Percentiles rank a stretch among this genome's conserved stretches.
Conservation (phyloP, 2,888 invertebrate genomes). For the Octonoba sinensis region DNA sequence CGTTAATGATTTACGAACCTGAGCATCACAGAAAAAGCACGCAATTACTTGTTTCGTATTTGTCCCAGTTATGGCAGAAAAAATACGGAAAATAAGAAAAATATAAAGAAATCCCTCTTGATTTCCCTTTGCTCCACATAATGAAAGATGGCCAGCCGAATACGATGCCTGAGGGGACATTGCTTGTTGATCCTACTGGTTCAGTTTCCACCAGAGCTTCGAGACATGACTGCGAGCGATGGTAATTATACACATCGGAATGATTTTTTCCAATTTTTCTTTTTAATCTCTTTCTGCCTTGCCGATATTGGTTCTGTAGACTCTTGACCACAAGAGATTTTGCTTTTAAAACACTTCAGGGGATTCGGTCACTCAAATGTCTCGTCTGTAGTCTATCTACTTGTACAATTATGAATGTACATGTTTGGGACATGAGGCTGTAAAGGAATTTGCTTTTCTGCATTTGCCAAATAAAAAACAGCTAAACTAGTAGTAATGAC, state of each 20-base stretch:
- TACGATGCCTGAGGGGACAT: conserved; percentile 23
- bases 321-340: too few species aligned
- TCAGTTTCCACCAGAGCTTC: conserved; percentile 38
- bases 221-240: conserved; percentile 39
- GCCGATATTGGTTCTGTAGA: too few species aligned
- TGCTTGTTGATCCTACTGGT: conserved; percentile 25
- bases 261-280: conserved; percentile 26
- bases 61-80: conserved; percentile 55
- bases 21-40: conserved; percentile 47
- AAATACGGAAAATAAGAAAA: conserved; percentile 23
- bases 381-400: too few species aligned
- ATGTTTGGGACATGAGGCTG: too few species aligned
- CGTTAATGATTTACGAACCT: conserved; percentile 49
- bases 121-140: conserved; percentile 59
- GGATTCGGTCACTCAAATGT: too few species aligned
- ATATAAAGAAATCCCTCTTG: conserved; percentile 33
- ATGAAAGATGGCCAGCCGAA: conserved; percentile 50
- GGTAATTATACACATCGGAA: conserved; percentile 42
- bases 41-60: conserved; percentile 48
- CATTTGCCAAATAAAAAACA: too few species aligned
- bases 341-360: too few species aligned
- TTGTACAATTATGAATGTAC: too few species aligned
- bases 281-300: neutral
- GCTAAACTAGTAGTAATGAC: too few species aligned
- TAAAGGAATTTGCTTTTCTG: too few species aligned